phyloP scores from a whole-genome alignment of 2,888 invertebrate species.

The Drymonia ruficornis region DNA sequence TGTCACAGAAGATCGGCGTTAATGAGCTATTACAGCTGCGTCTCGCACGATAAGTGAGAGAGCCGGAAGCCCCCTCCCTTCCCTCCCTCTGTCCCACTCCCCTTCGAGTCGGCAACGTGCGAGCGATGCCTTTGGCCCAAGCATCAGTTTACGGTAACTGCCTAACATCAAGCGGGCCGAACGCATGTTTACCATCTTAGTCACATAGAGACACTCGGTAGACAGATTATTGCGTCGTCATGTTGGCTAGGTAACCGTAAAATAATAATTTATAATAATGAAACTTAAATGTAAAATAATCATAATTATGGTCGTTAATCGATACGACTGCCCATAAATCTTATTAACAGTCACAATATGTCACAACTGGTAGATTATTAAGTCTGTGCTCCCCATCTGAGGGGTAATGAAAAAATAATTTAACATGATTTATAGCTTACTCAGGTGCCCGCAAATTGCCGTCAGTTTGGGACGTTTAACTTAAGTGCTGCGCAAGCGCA shows the following conservation, averaged over 20 bases:
- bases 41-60: too few species aligned
- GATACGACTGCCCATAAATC: not conserved
- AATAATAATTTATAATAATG: not conserved
- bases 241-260: not conserved
- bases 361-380: slow-evolving; percentile 73
- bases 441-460: slow-evolving; percentile 77
- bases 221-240: too few species aligned
- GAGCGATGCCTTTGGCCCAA: too few species aligned
- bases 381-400: slow-evolving; percentile 47
- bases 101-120: too few species aligned
- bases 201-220: too few species aligned
- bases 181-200: too few species aligned
- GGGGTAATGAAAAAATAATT: slow-evolving; percentile 81
- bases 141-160: too few species aligned
- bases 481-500: slow-evolving; percentile 75
- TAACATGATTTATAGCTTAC: slow-evolving; percentile 82
- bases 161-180: too few species aligned
- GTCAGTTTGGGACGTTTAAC: slow-evolving; percentile 81
- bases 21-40: too few species aligned
- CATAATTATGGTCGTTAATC: not conserved
- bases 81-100: too few species aligned
- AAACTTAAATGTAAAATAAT: not conserved
- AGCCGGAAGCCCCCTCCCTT: too few species aligned
- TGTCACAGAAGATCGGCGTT: too few species aligned
- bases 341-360: slow-evolving; percentile 21